Percentiles rank a stretch among this genome's conserved stretches.
phyloP scores from a whole-genome alignment of 53 echinoderm and acorn worm genomes.

The Arbacia lixula region DNA sequence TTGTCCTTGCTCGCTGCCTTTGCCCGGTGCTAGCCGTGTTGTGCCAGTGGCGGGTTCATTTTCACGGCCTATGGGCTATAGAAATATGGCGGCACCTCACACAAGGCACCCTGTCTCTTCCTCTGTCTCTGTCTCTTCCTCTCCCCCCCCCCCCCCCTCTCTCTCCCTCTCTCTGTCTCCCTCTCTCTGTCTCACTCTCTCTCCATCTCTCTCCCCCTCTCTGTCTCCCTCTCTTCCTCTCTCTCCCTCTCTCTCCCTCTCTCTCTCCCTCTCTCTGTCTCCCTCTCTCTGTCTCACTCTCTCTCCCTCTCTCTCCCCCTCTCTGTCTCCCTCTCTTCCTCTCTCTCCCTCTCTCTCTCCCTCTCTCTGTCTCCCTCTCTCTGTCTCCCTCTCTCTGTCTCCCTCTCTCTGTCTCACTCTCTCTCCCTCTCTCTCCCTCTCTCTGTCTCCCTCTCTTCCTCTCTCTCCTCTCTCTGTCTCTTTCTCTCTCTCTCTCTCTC shows the following conservation, averaged over 20 bases:
- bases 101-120: not conserved
- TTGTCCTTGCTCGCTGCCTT: not conserved
- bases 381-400: not conserved
- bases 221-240: not conserved
- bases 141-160: not conserved
- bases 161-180: not conserved
- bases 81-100: slow-evolving; percentile 22
- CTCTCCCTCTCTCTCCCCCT: too few species aligned
- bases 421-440: not conserved
- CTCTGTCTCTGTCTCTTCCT: not conserved
- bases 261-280: not conserved
- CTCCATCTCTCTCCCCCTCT: not conserved
- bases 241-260: not conserved
- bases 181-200: not conserved
- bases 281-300: not conserved
- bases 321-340: not conserved
- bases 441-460: not conserved
- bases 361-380: too few species aligned
- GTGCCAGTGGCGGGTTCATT: slow-evolving; percentile 30
- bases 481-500: not conserved
- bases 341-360: not conserved
- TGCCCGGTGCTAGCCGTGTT: slow-evolving; percentile 14
- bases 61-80: not conserved
- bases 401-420: not conserved
- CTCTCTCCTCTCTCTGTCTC: not conserved